phyloP scores from a whole-genome alignment of 1,140 invertebrate genomes.

The Tenebrio molitor region DNA sequence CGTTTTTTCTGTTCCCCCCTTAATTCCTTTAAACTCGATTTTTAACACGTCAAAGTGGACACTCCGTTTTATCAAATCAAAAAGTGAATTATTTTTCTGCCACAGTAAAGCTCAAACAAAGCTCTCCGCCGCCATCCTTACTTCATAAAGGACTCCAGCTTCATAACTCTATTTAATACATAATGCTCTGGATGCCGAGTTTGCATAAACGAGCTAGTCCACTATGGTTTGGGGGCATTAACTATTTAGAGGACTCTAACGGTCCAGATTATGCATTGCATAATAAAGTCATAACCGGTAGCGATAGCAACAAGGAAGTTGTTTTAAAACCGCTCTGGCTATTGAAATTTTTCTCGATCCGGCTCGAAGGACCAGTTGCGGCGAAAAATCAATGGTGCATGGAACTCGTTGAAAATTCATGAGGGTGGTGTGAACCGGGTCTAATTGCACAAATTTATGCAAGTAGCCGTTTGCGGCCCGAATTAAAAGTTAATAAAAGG shows the following conservation, averaged over 20 bases:
- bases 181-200: constrained; percentile 12
- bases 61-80: too few species aligned
- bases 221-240: constrained; percentile 36
- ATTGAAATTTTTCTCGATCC: too few species aligned
- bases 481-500: constrained; percentile 39
- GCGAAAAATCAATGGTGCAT: too few species aligned
- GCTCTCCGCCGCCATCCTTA: too few species aligned
- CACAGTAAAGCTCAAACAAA: too few species aligned
- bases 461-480: neutral
- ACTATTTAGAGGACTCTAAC: constrained; percentile 40
- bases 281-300: constrained; percentile 36
- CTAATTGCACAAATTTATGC: constrained; percentile 15
- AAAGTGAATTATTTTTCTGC: too few species aligned
- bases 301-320: constrained; percentile 27
- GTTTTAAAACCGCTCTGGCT: constrained; percentile 8
- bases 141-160: neutral
- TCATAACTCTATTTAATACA: constrained; percentile 32
- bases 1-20: too few species aligned
- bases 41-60: too few species aligned
- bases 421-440: neutral
- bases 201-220: constrained; percentile 38
- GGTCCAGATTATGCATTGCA: constrained; percentile 32
- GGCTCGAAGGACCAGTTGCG: too few species aligned
- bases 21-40: too few species aligned
- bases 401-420: too few species aligned